Evolutionary conservation across 2,113 vertebrate genomes (phyloP), one percentile per base, ranked within the genome.

Genomic region (Casuarius casuarius): DNA sequence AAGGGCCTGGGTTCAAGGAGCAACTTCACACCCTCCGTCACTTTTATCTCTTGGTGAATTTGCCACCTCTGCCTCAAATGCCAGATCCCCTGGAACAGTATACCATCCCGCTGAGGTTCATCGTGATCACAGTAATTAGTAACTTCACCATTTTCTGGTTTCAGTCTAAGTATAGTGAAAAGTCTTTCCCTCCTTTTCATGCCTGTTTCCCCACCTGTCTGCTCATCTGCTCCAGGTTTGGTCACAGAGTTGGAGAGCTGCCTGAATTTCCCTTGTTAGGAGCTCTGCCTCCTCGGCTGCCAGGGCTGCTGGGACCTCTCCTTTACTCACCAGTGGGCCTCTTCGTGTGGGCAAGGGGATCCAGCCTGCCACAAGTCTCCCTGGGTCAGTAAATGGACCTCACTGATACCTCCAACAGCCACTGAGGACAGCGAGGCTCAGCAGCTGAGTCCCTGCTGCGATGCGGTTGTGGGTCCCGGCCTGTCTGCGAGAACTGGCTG

Each of bases 341-440:
- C 29, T 78, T 20, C 63, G 65, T 19, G 33, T 26, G 85, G n/a
- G 20, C 4, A 38, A 72, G 38, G 38, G n/a, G 48, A 88, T 66
- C 38, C 46, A 66, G 26, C 35, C 72, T 58, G 7, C 38, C 26
- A 8, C 44, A 71, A 20, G 38, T 23, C n/a, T 49, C 66, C 44
- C 38, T 25, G 25, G 48, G 52, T 56, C 70, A 63, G 31, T n/a
- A 59, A 54, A 4, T 1, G 2, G 40, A 58, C 51, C 90, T 81
- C 28, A 9, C 19, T 25, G n/a, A 2, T 56, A 42, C 12, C 20
- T 70, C 1, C 0, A 0, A 19, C 17, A 18, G 6, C 59, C 65
- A 33, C 67, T 83, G 54, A 90, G 51, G 26, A 54, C 73, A 81
- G 79, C 65, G 54, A 59, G 35, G 10, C 44, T 74, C 67, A 38